phyloP scores from a whole-genome alignment of 2,888 invertebrate species.

The Diploptera punctata region DNA sequence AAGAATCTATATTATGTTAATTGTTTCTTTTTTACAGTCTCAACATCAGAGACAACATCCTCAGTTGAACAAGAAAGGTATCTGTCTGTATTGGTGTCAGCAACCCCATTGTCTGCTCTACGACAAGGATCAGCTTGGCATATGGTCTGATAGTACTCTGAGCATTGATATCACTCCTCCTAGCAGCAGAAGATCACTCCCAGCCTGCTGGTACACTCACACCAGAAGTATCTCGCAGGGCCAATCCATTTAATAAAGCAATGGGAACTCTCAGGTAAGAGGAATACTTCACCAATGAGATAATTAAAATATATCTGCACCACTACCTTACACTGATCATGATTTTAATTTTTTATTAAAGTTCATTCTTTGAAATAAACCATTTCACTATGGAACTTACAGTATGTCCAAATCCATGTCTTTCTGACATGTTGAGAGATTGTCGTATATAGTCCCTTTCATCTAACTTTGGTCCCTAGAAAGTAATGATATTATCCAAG shows the following conservation, averaged over 20 bases:
- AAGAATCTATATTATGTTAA: too few species aligned
- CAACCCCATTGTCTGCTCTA: constrained; percentile 66
- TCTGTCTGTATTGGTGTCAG: constrained; percentile 75
- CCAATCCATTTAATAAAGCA: constrained; percentile 77
- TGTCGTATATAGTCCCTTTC: too few species aligned
- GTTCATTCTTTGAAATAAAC: too few species aligned
- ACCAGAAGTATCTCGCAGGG: constrained; percentile 69
- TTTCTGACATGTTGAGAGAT: too few species aligned
- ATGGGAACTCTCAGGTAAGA: constrained; percentile 76
- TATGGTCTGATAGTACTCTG: constrained; percentile 82
- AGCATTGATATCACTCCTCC: constrained; percentile 83
- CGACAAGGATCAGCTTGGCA: constrained; percentile 66
- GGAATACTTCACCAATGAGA: too few species aligned
- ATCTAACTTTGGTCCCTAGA: too few species aligned
- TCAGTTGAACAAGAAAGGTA: constrained; percentile 87
- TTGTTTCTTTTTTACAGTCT: constrained; percentile 50
- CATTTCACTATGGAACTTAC: too few species aligned
- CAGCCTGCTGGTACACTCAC: constrained; percentile 60
- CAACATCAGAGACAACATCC: constrained; percentile 77
- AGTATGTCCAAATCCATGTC: too few species aligned
- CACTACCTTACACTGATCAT: too few species aligned
- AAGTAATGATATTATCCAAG: too few species aligned
- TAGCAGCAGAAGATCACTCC: constrained; percentile 71
- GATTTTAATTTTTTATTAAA: too few species aligned
- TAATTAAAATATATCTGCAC: too few species aligned